Evolutionary conservation across 2,113 vertebrate genomes (phyloP).

Genomic region (Rhinoderma darwinii): DNA sequence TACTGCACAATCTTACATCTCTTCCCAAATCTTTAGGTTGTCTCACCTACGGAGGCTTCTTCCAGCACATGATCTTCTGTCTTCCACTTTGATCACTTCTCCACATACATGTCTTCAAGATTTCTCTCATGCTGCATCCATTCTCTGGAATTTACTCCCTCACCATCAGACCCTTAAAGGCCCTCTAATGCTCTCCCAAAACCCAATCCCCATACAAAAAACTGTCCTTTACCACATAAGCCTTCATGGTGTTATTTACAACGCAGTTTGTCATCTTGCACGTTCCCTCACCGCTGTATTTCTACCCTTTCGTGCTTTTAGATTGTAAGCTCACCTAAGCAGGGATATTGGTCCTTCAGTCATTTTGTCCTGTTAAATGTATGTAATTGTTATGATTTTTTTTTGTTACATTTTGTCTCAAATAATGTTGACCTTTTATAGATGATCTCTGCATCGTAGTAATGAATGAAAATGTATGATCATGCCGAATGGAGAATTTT

Average conservation of each 20-base stretch:
- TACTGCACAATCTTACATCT: neutral
- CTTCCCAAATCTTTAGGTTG: neutral
- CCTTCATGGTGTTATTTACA: neutral
- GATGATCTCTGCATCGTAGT: no score
- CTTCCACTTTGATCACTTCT: conserved; percentile 11
- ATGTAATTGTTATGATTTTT: neutral
- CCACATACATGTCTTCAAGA: neutral
- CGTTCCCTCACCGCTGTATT: neutral
- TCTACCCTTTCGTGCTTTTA: neutral
- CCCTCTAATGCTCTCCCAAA: neutral
- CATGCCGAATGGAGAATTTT: neutral
- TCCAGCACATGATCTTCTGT: conserved; percentile 29
- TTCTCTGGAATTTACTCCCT: neutral
- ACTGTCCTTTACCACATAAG: neutral
- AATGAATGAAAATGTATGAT: neutral
- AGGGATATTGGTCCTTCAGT: neutral
- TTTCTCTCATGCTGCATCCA: conserved; percentile 10
- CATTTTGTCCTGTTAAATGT: neutral
- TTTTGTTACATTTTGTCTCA: neutral
- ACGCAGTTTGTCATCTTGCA: neutral
- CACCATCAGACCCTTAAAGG: neutral
- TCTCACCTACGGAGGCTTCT: neutral
- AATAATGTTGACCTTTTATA: neutral
- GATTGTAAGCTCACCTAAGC: neutral
- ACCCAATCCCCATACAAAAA: neutral